These are phyloP conservation scores for Chydorus sphaericus DNA, from an alignment of 2,888 invertebrate genomes.

Conservation along the genomic window DNA sequence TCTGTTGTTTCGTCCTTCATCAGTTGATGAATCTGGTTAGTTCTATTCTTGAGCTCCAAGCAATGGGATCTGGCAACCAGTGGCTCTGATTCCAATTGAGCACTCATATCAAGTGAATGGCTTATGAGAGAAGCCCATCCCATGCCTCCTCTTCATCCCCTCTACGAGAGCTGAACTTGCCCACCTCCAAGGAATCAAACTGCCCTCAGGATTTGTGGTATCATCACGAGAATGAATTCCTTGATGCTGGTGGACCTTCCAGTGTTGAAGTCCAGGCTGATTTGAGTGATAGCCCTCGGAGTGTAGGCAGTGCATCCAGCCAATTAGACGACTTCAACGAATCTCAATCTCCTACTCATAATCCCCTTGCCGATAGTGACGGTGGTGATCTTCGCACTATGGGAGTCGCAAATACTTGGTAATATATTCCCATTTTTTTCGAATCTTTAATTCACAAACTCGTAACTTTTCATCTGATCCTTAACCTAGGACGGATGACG, in stretches of 20 bases:
- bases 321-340: slow-evolving; percentile 12
- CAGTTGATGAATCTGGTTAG: no score
- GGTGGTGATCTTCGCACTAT: slow-evolving; percentile 22
- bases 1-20: no score
- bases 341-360: slow-evolving; percentile 1
- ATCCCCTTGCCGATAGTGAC: neutral
- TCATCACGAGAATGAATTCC: neutral
- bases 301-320: slow-evolving; percentile 10
- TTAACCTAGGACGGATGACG: slow-evolving; percentile 26
- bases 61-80: no score
- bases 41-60: no score
- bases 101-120: slow-evolving; percentile 8
- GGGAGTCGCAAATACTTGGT: slow-evolving; percentile 36
- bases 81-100: no score
- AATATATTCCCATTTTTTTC: slow-evolving; percentile 16
- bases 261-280: slow-evolving; percentile 14
- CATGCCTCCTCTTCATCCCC: neutral
- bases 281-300: slow-evolving; percentile 8
- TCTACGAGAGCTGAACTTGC: neutral
- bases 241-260: slow-evolving; percentile 10
- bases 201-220: neutral
- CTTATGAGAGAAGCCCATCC: slow-evolving; percentile 8
- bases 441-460: neutral
- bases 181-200: no score
- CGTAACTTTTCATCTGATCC: neutral